phyloP scores from a whole-genome alignment of 2,113 vertebrate species.

The Procavia capensis region DNA sequence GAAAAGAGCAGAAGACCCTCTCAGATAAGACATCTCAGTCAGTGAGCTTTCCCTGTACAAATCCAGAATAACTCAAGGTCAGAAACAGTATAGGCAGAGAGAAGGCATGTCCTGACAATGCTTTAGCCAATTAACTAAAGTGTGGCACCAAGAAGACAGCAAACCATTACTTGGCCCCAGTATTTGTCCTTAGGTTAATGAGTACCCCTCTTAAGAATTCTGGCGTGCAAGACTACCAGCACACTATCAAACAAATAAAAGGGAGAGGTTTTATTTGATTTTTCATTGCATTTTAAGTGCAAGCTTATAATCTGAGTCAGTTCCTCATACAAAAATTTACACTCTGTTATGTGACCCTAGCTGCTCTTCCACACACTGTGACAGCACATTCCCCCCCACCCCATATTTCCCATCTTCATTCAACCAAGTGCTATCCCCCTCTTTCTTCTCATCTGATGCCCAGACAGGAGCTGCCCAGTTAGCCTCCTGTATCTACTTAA shows the following conservation, averaged over 20 bases:
- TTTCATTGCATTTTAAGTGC: no score
- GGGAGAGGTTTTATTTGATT: no score
- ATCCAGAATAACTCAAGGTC: background rate
- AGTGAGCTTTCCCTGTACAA: background rate
- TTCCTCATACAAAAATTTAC: no score
- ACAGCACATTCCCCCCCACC: no score
- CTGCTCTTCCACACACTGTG: no score
- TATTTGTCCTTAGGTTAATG: background rate
- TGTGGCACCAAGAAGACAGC: background rate
- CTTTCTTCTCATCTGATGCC: no score
- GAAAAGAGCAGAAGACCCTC: constrained; percentile 2
- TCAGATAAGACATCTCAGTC: background rate
- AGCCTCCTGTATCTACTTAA: no score
- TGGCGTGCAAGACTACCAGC: background rate
- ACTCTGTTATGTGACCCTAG: no score
- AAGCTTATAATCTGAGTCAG: no score
- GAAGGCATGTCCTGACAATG: background rate
- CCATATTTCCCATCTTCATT: no score
- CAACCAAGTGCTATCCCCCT: no score
- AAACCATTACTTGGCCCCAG: background rate
- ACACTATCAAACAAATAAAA: background rate
- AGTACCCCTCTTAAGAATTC: background rate
- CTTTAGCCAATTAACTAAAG: background rate
- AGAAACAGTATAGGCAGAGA: background rate
- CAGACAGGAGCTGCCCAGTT: no score